phyloP scores from a whole-genome alignment of 2,888 invertebrate species.

The Nomada hirtipes region DNA sequence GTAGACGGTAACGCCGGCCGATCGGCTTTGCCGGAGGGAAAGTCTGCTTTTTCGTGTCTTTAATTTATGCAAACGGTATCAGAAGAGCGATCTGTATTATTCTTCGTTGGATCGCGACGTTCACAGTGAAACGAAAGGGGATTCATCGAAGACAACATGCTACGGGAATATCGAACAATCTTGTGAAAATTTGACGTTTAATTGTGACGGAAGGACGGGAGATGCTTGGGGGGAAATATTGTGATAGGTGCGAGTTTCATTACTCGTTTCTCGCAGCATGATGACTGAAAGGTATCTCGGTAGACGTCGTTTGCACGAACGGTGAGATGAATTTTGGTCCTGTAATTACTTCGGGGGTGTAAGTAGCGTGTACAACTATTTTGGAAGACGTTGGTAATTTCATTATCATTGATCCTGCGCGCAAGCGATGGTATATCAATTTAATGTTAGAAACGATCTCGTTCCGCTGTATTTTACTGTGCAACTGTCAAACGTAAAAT shows the following conservation, averaged over 20 bases:
- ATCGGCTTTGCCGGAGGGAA: constrained; percentile 44
- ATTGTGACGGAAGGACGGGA: neutral
- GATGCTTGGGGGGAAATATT: neutral
- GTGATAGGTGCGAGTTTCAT: constrained; percentile 8
- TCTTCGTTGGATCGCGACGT: neutral
- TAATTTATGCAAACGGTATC: constrained; percentile 3
- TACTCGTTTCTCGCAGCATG: neutral
- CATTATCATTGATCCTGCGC: constrained; percentile 60
- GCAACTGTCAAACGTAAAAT: too few species aligned
- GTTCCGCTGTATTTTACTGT: too few species aligned
- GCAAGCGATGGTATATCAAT: constrained; percentile 17
- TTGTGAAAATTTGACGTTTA: neutral
- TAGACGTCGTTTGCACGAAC: neutral
- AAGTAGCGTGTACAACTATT: constrained; percentile 12
- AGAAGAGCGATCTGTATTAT: neutral
- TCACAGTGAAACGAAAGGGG: neutral
- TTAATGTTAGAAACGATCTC: constrained; percentile 5
- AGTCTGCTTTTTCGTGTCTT: constrained; percentile 13
- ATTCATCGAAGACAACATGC: neutral
- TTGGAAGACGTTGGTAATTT: constrained; percentile 47
- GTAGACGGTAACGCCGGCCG: constrained; percentile 55
- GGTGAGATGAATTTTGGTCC: neutral
- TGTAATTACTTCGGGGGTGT: neutral
- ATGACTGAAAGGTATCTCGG: neutral
- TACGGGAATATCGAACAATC: neutral